phyloP scores from a whole-genome alignment of 2,888 invertebrate species.

The Torymus tubicola region DNA sequence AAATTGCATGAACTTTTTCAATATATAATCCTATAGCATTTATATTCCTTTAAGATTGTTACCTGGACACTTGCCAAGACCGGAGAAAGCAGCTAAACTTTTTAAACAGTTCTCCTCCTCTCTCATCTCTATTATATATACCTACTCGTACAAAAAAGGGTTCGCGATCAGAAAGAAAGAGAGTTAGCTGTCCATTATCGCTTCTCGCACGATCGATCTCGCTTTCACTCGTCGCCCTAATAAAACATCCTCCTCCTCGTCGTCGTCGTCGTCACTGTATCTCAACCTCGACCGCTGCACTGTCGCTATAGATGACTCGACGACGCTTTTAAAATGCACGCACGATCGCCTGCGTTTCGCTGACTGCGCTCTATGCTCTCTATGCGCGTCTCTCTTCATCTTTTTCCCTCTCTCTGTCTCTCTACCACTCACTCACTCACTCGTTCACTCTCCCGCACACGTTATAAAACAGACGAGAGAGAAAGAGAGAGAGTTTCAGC shows the following conservation, averaged over 20 bases:
- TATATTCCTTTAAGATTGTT: conserved; percentile 20
- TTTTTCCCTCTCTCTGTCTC: neutral
- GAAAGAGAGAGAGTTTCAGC: conserved; percentile 19
- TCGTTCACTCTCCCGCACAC: neutral
- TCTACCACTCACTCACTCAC: neutral
- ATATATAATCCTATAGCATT: conserved; percentile 27
- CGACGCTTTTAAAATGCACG: conserved; percentile 36
- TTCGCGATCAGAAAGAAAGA: too few species aligned
- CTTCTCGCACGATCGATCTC: conserved; percentile 1
- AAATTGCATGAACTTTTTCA: conserved; percentile 6
- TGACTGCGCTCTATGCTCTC: conserved; percentile 37
- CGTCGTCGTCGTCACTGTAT: neutral
- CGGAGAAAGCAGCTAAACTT: conserved; percentile 6
- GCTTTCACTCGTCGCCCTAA: conserved; percentile 18
- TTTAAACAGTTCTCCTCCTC: neutral
- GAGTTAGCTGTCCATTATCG: too few species aligned
- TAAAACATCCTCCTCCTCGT: conserved; percentile 28
- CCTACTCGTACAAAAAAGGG: too few species aligned
- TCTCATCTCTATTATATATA: too few species aligned
- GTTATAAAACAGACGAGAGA: conserved; percentile 34
- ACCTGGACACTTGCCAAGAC: neutral
- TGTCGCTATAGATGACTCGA: neutral
- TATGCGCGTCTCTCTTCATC: too few species aligned
- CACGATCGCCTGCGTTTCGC: conserved; percentile 43
- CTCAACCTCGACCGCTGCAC: too few species aligned